A percentile compares a stretch with the other conserved stretches of the same genome.
phyloP scores from a whole-genome alignment of 2,113 vertebrate genomes.

The Cyanoliseus patagonus region DNA sequence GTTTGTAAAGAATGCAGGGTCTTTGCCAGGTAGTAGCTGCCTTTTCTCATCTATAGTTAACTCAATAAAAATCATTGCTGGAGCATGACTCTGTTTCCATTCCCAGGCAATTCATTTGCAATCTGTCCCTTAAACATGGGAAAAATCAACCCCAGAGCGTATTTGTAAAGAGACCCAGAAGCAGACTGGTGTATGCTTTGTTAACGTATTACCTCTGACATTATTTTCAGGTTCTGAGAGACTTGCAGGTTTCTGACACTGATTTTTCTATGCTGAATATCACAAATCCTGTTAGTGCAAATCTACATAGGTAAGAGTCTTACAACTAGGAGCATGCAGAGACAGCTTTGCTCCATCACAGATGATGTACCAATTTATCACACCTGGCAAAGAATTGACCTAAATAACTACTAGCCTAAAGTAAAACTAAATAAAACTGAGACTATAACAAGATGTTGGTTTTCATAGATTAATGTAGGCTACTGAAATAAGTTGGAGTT shows the following conservation, averaged over 20 bases:
- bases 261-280: not conserved
- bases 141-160: not conserved
- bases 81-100: constrained; percentile 5
- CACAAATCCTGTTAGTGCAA: not conserved
- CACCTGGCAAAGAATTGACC: not conserved
- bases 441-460: not conserved
- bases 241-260: not conserved
- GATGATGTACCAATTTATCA: not conserved
- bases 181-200: not conserved
- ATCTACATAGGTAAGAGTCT: not conserved
- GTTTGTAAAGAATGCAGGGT: not conserved
- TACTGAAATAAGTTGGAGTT: not conserved
- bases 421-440: constrained; percentile 35
- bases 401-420: not conserved
- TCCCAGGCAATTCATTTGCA: constrained; percentile 29
- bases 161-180: not conserved
- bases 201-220: not conserved
- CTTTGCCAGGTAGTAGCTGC: constrained; percentile 28
- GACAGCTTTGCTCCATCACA: not conserved
- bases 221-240: not conserved
- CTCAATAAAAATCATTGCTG: constrained; percentile 48
- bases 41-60: constrained; percentile 10
- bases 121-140: not conserved
- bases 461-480: constrained; percentile 6
- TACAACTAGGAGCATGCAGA: not conserved